Percentiles rank a stretch among this genome's conserved stretches.
phyloP scores from a whole-genome alignment of 2,888 invertebrate species.

The Drosophila parthenogenetica region DNA sequence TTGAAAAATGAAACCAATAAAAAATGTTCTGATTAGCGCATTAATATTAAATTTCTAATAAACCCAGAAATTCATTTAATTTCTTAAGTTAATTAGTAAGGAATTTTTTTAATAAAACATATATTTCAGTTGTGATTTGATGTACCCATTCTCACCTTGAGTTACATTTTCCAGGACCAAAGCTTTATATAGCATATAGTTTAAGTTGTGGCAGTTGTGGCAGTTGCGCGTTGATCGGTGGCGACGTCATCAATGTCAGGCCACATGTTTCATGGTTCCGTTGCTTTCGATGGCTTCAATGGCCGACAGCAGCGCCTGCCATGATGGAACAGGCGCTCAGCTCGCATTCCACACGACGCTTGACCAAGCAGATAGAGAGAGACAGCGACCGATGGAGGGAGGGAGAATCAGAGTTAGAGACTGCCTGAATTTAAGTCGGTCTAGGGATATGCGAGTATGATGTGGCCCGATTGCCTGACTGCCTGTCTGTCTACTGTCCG shows the following conservation, averaged over 20 bases:
- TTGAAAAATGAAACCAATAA: too few relatives aligned
- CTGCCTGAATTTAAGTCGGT: constrained; percentile 43
- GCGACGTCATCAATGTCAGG: constrained; percentile 61
- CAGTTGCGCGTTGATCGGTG: constrained; percentile 24
- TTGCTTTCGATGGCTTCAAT: constrained; percentile 49
- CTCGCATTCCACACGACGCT: constrained; percentile 25
- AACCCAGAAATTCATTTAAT: too few relatives aligned
- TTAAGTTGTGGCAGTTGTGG: not conserved
- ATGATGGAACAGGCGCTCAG: constrained; percentile 69
- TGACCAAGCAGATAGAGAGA: constrained; percentile 50
- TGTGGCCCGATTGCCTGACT: constrained; percentile 41
- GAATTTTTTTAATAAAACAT: not conserved
- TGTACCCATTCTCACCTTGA: not conserved
- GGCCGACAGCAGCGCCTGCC: constrained; percentile 69
- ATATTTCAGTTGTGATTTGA: not conserved
- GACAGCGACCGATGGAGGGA: constrained; percentile 3
- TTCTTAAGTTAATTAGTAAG: too few relatives aligned
- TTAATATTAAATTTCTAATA: not conserved
- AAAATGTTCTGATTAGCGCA: not conserved
- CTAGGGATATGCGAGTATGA: constrained; percentile 62
- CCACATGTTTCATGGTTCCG: constrained; percentile 65
- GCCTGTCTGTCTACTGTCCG: constrained; percentile 34
- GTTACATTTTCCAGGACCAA: not conserved
- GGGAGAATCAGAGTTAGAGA: constrained; percentile 22
- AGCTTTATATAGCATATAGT: not conserved